Evolutionary conservation across 2,888 invertebrate genomes (phyloP).

Genomic region (Cordilura impudica): DNA sequence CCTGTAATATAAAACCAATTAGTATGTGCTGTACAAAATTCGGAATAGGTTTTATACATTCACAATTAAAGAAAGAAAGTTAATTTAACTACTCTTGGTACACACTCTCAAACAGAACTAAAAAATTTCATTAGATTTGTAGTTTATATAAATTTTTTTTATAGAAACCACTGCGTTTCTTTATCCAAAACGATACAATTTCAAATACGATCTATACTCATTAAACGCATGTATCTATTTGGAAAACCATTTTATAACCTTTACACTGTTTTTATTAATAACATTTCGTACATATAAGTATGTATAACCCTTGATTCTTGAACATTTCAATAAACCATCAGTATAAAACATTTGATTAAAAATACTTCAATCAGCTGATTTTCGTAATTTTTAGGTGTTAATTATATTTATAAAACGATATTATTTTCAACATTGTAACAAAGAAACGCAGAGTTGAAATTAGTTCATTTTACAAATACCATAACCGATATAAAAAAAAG

Average conservation of each 20-base stretch:
- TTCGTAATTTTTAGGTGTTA: background rate
- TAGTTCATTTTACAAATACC: no score
- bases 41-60: conserved; percentile 36
- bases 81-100: background rate
- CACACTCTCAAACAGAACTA: background rate
- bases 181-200: background rate
- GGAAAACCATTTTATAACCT: background rate
- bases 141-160: background rate
- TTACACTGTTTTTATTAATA: background rate
- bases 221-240: background rate
- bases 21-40: conserved; percentile 39
- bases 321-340: background rate
- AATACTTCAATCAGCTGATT: background rate
- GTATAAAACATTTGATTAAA: no score
- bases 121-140: background rate
- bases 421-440: background rate
- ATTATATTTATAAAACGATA: background rate
- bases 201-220: background rate
- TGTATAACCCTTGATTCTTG: background rate
- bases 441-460: no score
- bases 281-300: background rate
- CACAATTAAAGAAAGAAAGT: conserved; percentile 15
- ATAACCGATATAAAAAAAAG: no score
- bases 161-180: background rate
- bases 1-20: conserved; percentile 65